phyloP scores from a whole-genome alignment of 2,888 invertebrate species.

The Nomada fabriciana region DNA sequence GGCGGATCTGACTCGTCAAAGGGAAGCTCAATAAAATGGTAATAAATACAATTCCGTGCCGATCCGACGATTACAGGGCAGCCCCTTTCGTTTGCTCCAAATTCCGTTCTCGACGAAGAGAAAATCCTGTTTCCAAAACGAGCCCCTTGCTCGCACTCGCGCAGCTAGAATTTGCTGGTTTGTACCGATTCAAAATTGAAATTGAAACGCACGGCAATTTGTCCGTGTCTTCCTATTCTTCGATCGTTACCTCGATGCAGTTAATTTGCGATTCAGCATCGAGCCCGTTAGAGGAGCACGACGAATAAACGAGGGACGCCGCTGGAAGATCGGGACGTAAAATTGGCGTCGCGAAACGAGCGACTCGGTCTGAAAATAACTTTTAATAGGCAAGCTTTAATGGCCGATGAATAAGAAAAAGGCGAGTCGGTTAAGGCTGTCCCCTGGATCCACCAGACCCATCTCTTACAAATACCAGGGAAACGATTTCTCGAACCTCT shows the following conservation, averaged over 20 bases:
- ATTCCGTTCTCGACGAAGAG: not conserved
- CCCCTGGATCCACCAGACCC: not conserved
- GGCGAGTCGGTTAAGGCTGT: not conserved
- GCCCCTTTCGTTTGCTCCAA: too few species aligned
- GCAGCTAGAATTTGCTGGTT: too few species aligned
- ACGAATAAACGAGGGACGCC: conserved; percentile 10
- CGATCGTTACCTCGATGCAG: conserved; percentile 12
- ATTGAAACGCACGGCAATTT: not conserved
- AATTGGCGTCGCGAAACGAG: conserved; percentile 26
- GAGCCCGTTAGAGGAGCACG: not conserved
- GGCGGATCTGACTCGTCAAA: conserved; percentile 36
- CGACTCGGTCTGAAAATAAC: conserved; percentile 10
- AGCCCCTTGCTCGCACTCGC: too few species aligned
- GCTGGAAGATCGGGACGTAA: conserved; percentile 3
- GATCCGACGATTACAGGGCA: not conserved
- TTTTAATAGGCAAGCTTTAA: conserved; percentile 32
- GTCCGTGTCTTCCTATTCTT: not conserved
- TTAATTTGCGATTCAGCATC: not conserved
- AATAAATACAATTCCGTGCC: conserved; percentile 53
- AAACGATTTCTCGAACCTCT: not conserved
- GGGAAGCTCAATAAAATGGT: conserved; percentile 57
- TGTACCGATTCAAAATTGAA: too few species aligned
- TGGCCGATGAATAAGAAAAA: conserved; percentile 22
- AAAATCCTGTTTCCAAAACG: too few species aligned
- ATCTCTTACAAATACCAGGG: not conserved